phyloP scores from a whole-genome alignment of 1,140 invertebrate species.

The Nixonia krombeini region DNA sequence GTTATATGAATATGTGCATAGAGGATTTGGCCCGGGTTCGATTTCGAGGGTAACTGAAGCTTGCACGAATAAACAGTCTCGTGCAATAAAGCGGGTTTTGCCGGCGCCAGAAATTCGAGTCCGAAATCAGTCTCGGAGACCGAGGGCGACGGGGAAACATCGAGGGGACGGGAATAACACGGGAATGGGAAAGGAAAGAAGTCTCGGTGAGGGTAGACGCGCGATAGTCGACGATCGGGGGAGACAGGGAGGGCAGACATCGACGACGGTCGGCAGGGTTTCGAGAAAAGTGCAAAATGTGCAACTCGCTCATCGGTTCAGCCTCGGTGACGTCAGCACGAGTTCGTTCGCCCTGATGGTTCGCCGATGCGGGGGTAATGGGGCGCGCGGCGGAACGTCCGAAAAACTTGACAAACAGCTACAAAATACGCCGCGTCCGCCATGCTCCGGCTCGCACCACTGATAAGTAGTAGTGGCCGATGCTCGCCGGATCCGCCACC shows the following conservation, averaged over 20 bases:
- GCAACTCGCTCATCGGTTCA: constrained; percentile 50
- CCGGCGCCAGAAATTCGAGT: constrained; percentile 49
- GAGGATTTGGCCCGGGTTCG: constrained; percentile 19
- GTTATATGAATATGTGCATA: constrained; percentile 23
- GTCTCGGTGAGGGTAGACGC: constrained; percentile 47
- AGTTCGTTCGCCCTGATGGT: constrained; percentile 42
- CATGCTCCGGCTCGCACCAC: neutral
- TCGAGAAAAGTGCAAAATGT: constrained; percentile 62
- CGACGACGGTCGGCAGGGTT: constrained; percentile 47
- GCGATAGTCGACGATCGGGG: constrained; percentile 39
- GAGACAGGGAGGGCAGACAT: constrained; percentile 43
- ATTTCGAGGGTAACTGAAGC: constrained; percentile 17
- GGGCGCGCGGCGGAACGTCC: constrained; percentile 18
- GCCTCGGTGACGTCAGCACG: constrained; percentile 54
- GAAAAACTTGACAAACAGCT: constrained; percentile 7
- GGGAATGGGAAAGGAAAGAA: constrained; percentile 46
- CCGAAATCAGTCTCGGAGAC: constrained; percentile 42
- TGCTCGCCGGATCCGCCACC: neutral
- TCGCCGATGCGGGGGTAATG: constrained; percentile 14
- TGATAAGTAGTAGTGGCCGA: neutral
- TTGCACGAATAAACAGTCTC: constrained; percentile 38
- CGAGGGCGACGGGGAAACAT: constrained; percentile 43
- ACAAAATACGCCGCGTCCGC: neutral
- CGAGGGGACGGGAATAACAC: constrained; percentile 36
- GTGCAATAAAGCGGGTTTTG: constrained; percentile 40